Conservation (phyloP, 53 echinoderm and acorn worm genomes). For the Echinarachnius parma region DNA sequence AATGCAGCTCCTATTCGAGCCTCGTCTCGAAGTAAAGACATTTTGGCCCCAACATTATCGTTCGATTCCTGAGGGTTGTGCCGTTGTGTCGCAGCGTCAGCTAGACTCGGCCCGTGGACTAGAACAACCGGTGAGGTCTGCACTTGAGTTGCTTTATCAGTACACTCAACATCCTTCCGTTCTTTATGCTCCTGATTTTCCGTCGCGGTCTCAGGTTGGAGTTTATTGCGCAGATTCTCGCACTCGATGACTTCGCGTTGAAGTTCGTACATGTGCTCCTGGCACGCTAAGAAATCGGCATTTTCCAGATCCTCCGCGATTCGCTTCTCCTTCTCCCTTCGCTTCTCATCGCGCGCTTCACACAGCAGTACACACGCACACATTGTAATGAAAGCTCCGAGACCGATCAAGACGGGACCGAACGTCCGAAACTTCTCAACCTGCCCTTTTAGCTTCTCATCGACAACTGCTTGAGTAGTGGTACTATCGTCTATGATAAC, state of each 20-base stretch:
- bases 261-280: conserved; percentile 40
- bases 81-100: conserved; percentile 29
- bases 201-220: conserved; percentile 10
- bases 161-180: conserved; percentile 23
- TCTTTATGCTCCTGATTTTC: not conserved
- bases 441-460: conserved; percentile 53
- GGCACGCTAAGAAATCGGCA: not conserved
- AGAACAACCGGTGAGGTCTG: conserved; percentile 66
- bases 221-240: conserved; percentile 3
- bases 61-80: conserved; percentile 30
- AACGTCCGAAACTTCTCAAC: conserved; percentile 71
- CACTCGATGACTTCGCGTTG: conserved; percentile 36
- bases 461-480: conserved; percentile 46
- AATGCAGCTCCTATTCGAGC: conserved; percentile 1
- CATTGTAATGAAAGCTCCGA: conserved; percentile 74
- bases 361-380: conserved; percentile 86
- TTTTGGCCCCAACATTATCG: conserved; percentile 32
- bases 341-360: conserved; percentile 65
- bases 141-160: conserved; percentile 14
- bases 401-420: conserved; percentile 82
- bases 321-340: conserved; percentile 3
- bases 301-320: conserved; percentile 18
- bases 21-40: conserved; percentile 5
- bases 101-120: conserved; percentile 59
- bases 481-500: conserved; percentile 49